Base-by-base conservation (phyloP, 2,888 invertebrate species). In the Galerucella calmariensis region DNA sequence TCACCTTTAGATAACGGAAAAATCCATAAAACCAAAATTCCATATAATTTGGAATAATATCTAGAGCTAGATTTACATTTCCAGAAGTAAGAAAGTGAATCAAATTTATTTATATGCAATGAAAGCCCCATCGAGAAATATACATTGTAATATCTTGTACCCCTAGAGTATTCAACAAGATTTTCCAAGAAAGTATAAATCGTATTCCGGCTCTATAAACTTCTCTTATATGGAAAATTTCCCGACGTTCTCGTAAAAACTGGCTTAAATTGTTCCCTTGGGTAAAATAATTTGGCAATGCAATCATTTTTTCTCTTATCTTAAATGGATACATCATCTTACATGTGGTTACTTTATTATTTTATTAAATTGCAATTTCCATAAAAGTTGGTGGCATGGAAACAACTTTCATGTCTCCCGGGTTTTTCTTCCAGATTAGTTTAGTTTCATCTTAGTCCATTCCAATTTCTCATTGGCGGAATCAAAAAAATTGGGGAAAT, bases 281-380 rank as follows among this genome's bases (percentile, higher is more conserved):
- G 79, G 80, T 79, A 69, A 77, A 79, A 79, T 79, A 79, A 80
- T 80, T 80, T 79, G 78, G 79, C 75, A 70, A 75, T 51, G 72
- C 76, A 76, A 79, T 80, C 78, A 79, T 80, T 80, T 78, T 79
- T 77, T n/a, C 72, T 75, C 78, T 78, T 80, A 80, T 80, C 80
- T 78, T 68, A 67, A 48, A 24, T 70, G 65, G 24, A 77, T 77
- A 74, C 72, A 79, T 78, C 79, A 77, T 77, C 75, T 75, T 69
- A 69, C 61, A 10, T 27, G 27, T 66, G 67, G 71, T 70, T 61
- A 67, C 76, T 78, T 72, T 73, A 75, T 78, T 76, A 67, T 78
- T 78, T 72, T 73, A 75, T 78, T 76, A 73, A 69, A 75, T 72
- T 73, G 62, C 24, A 69, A 69, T 69, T 58, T 72, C 48, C 72